Base-by-base conservation (phyloP, 2,888 invertebrate species). In the Cordilura impudica region DNA sequence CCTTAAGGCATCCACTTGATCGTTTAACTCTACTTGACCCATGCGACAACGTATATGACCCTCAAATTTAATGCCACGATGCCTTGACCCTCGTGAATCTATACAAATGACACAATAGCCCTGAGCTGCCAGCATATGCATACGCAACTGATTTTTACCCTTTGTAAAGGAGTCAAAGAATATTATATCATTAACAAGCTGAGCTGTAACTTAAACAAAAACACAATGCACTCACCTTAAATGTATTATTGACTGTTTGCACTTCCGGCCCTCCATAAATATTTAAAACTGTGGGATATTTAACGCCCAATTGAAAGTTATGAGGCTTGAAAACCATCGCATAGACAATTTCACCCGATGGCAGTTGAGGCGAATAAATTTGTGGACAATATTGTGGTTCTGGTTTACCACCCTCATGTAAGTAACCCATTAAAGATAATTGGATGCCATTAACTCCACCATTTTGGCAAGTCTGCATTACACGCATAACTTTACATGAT, bases 181-280 rank as follows among this genome's bases (percentile, higher is more conserved):
- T 5, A 47, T 39, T 4, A 45, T 49, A 7, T 19, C 2, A 47
- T 66, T 39, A 61, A 8, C n/a, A 14, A 1, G n/a, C n/a, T n/a
- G n/a, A n/a, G n/a, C n/a, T n/a, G n/a, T n/a, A n/a, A n/a, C 39
- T 12, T 19, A 31, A 54, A 18, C 16, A 1, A 47, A 35, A 18
- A 35, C 18, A n/a, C 0, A 18, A 54, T 23, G 10, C 39, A 75
- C 1, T 60, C 19, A 96, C 96, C 93, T 97, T 96, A 87, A 97
- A 98, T 5, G 96, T 95, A 90, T 99, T 99, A 67, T 96, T 96
- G 77, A 99, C 99, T 43, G 98, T 93, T 91, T 99, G 99, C 56
- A 99, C 98, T 89, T 98, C 98, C 0, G 99, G 99, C 0, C 99
- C 99, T 2, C 98, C 99, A 88, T 99, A 99, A 66, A 99, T 97